Percentiles rank a stretch among this genome's conserved stretches.
Evolutionary conservation across 2,888 invertebrate species (phyloP).

Genomic region (Chrysolina americana): DNA sequence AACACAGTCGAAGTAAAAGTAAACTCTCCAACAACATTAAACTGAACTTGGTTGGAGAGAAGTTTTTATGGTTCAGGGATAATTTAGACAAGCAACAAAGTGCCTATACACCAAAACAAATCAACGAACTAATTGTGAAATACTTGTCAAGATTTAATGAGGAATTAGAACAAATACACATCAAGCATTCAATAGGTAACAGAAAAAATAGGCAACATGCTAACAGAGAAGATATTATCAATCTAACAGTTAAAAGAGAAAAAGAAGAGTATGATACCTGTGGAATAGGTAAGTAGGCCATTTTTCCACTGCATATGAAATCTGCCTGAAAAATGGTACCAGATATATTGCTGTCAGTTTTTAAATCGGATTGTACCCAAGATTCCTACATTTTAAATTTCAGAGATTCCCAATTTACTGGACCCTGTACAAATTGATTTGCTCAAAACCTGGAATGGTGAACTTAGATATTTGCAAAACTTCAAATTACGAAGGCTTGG

Average conservation of each 20-base stretch:
- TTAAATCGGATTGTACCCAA: background rate
- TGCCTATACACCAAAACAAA: conserved; percentile 75
- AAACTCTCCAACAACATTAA: conserved; percentile 80
- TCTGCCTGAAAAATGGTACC: too few relatives aligned
- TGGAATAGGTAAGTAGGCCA: conserved; percentile 73
- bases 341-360: too few relatives aligned
- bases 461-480: conserved; percentile 77
- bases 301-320: too few relatives aligned
- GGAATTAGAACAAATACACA: conserved; percentile 69
- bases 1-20: conserved; percentile 73
- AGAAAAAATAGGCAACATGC: conserved; percentile 85
- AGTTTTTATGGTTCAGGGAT: conserved; percentile 84
- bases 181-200: conserved; percentile 84
- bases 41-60: conserved; percentile 82
- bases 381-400: conserved; percentile 43
- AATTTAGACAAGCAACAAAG: conserved; percentile 73
- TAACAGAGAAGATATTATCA: conserved; percentile 84
- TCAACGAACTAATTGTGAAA: conserved; percentile 70
- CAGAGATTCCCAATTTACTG: conserved; percentile 82
- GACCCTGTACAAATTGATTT: conserved; percentile 74
- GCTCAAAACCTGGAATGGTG: conserved; percentile 79
- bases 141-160: conserved; percentile 60
- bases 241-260: conserved; percentile 83
- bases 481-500: conserved; percentile 77
- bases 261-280: conserved; percentile 81